These are phyloP conservation scores for Drosophila persimilis DNA, from an alignment of 1,140 invertebrate species.

Conservation along the genomic window DNA sequence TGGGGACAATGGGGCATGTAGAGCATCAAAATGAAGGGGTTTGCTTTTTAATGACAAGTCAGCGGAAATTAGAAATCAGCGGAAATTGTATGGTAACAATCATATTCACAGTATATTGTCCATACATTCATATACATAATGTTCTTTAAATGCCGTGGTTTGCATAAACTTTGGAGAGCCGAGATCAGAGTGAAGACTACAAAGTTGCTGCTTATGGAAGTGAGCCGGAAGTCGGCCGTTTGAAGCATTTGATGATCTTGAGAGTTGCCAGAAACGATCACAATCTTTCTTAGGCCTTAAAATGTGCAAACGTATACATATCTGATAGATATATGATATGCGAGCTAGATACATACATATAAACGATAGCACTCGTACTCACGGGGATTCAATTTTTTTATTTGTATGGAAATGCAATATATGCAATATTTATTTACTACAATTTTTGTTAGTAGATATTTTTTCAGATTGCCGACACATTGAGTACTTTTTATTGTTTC, in stretches of 20 bases:
- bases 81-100: slow-evolving; percentile 68
- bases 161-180: slow-evolving; percentile 1
- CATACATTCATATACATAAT: slow-evolving; percentile 6
- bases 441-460: too few relatives aligned
- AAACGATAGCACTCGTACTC: too few relatives aligned
- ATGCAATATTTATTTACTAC: too few relatives aligned
- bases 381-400: too few relatives aligned
- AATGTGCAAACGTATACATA: too few relatives aligned
- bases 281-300: too few relatives aligned
- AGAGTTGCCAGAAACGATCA: too few relatives aligned
- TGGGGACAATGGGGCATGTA: slow-evolving; percentile 21
- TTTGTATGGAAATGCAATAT: too few relatives aligned
- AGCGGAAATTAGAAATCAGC: slow-evolving; percentile 79
- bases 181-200: slow-evolving; percentile 1
- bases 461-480: too few relatives aligned
- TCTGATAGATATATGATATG: too few relatives aligned
- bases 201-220: slow-evolving; percentile 20
- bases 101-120: slow-evolving; percentile 25
- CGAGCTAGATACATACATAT: too few relatives aligned
- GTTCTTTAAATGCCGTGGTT: slow-evolving; percentile 20
- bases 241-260: background rate
- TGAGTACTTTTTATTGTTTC: too few relatives aligned
- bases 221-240: slow-evolving; percentile 16
- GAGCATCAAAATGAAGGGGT: slow-evolving; percentile 63
- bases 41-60: slow-evolving; percentile 65